These are phyloP conservation scores for Napeogenes inachia DNA, from an alignment of 2,888 invertebrate genomes.

Conservation along the genomic window DNA sequence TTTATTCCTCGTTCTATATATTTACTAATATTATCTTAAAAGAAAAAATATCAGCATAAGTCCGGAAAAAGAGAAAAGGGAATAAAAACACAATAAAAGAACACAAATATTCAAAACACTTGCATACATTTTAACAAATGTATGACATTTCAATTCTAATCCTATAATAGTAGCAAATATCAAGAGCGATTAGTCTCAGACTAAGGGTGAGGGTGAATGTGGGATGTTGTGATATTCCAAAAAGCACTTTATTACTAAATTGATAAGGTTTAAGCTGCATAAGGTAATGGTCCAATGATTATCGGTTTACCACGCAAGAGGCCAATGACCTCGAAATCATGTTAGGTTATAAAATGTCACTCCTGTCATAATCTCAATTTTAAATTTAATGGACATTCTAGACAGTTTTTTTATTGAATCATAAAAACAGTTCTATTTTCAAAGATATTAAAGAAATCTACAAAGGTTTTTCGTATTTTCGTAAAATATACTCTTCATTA, in stretches of 20 bases:
- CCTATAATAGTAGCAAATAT: conserved; percentile 47
- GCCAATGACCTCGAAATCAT: conserved; percentile 40
- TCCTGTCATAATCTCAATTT: conserved; percentile 6
- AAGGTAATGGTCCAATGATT: conserved; percentile 38
- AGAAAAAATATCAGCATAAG: too few species aligned
- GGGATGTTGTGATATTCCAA: conserved; percentile 28
- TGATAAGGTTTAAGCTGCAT: background rate
- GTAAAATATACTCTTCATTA: too few species aligned
- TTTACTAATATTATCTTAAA: too few species aligned
- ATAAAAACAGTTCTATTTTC: too few species aligned
- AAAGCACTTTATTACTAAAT: background rate
- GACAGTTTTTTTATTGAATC: too few species aligned
- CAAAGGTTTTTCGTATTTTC: too few species aligned
- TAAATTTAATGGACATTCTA: background rate
- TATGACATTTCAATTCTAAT: conserved; percentile 36
- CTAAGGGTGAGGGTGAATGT: conserved; percentile 54
- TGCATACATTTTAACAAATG: conserved; percentile 16
- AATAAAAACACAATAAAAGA: too few species aligned
- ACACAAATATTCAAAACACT: background rate
- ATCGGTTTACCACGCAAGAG: conserved; percentile 35
- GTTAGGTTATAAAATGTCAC: conserved; percentile 22
- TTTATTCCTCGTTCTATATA: too few species aligned
- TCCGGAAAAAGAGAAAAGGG: too few species aligned
- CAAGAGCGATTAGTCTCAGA: conserved; percentile 63
- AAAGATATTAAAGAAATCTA: too few species aligned